These are phyloP conservation scores for Orientallactaga sibirica DNA, from an alignment of 2,797 vertebrate genomes.

Conservation along the genomic window DNA sequence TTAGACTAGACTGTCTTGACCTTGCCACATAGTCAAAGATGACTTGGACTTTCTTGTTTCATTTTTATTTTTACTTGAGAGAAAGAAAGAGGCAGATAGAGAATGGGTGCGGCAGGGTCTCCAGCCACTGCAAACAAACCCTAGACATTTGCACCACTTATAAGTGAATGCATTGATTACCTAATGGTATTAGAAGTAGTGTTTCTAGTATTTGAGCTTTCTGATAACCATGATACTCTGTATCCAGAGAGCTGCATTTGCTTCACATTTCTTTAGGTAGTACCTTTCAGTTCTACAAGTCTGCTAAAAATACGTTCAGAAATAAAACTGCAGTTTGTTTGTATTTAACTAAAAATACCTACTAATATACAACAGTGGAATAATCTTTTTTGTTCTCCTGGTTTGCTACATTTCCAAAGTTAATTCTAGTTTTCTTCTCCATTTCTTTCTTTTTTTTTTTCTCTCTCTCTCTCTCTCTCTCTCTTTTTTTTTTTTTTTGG, in stretches of 20 bases:
- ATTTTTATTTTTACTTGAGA: no score
- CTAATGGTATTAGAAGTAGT: background rate
- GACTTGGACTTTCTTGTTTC: no score
- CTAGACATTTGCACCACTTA: no score
- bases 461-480: background rate
- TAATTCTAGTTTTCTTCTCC: background rate
- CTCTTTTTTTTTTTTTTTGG: no score
- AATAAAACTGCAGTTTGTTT: background rate
- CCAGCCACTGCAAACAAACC: no score
- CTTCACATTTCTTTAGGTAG: background rate
- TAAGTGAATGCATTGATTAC: no score
- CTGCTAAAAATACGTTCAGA: background rate
- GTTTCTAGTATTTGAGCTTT: background rate
- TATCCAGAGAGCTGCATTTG: background rate
- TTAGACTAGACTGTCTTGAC: no score
- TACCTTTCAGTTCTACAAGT: background rate
- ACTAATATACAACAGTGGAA: background rate
- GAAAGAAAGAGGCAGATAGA: no score
- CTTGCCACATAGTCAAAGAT: no score
- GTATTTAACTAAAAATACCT: background rate
- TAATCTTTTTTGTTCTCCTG: background rate
- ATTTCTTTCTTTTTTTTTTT: no score
- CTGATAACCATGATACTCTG: accelerated
- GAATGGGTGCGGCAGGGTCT: no score
- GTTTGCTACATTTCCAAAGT: background rate